Evolutionary conservation across 2,888 invertebrate species (phyloP).

Genomic region (Drosophila melanosoma): DNA sequence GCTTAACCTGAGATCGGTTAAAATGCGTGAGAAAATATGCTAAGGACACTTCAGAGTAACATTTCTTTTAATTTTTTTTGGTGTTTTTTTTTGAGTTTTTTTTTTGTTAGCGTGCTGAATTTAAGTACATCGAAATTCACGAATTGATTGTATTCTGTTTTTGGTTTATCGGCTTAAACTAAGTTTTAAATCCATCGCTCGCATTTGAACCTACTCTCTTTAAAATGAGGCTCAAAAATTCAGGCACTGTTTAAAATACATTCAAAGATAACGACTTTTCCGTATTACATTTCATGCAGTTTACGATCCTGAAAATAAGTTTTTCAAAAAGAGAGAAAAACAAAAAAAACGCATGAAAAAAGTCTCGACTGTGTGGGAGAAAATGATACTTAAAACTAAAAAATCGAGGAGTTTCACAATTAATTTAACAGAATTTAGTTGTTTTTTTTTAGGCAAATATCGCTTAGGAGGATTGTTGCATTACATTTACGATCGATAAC

Average conservation of each 20-base stretch:
- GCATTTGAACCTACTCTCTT: conserved; percentile 48
- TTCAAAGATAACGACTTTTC: conserved; percentile 82
- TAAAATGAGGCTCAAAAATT: conserved; percentile 33
- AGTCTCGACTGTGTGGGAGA: conserved; percentile 1
- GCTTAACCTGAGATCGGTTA: conserved; percentile 53
- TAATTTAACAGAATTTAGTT: conserved; percentile 12
- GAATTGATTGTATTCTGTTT: conserved; percentile 26
- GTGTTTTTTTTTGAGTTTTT: not conserved
- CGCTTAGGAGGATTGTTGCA: conserved; percentile 20
- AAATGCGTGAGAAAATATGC: conserved; percentile 42
- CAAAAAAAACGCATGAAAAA: conserved; percentile 45
- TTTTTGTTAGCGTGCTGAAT: conserved; percentile 40
- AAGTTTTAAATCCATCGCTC: conserved; percentile 40
- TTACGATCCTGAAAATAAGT: conserved; percentile 82
- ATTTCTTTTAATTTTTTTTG: conserved; percentile 6
- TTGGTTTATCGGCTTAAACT: conserved; percentile 22
- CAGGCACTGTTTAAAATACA: conserved; percentile 78
- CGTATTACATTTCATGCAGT: conserved; percentile 84
- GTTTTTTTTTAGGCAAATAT: conserved; percentile 25
- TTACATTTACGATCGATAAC: conserved; percentile 45
- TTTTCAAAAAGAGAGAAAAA: conserved; percentile 48
- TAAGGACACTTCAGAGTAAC: conserved; percentile 78
- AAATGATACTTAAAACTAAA: conserved; percentile 32
- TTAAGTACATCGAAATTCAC: conserved; percentile 14
- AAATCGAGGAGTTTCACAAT: conserved; percentile 27